Evolutionary conservation across 2,113 vertebrate species (phyloP), one percentile per base, ranked within the genome.

Genomic region (Chloropsis hardwickii): DNA sequence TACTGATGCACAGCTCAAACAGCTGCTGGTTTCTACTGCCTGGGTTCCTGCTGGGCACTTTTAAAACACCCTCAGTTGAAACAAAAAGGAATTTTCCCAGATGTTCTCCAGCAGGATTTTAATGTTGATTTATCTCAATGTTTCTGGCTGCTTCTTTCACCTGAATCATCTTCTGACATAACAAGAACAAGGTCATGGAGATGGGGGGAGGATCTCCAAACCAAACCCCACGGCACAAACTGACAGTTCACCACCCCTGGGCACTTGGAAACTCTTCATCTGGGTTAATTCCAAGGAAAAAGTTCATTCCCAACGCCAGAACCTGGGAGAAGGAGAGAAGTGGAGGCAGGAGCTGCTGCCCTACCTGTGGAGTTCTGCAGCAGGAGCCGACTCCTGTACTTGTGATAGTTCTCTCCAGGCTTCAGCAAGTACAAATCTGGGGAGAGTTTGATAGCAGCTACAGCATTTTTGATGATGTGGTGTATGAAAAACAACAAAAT

Each of bases 281-380:
- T 31, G 48, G 14, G 16, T 42, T 81, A 14, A 54, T 22, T 42
- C 21, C 27, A 50, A 54, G 35, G 42, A 14, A 58, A 11, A 84
- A 40, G 1, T 5, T 69, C 42, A 29, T 45, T 21, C 64, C 14
- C 8, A 70, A 10, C 8, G 48, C 37, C 16, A 6, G 51, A 69
- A 27, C 2, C 2, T 14, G 37, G 62, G 45, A 28, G 33, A 6
- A 35, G 48, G 66, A 71, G 21, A 35, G 51, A 12, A 16, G 31
- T 3, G 51, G 35, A 50, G 67, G 1, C 3, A 17, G 74, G 40
- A 87, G 61, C 78, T 57, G 71, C 90, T n/a, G 51, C 71, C 98
- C 97, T 88, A 99, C 99, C 99, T 94, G 99, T 98, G 73, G 98
- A 98, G 97, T 99, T 99, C 94, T 99, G 98, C 66, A 99, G 98